Conservation (phyloP, 2,888 invertebrate genomes). For the Baccha elongata region DNA sequence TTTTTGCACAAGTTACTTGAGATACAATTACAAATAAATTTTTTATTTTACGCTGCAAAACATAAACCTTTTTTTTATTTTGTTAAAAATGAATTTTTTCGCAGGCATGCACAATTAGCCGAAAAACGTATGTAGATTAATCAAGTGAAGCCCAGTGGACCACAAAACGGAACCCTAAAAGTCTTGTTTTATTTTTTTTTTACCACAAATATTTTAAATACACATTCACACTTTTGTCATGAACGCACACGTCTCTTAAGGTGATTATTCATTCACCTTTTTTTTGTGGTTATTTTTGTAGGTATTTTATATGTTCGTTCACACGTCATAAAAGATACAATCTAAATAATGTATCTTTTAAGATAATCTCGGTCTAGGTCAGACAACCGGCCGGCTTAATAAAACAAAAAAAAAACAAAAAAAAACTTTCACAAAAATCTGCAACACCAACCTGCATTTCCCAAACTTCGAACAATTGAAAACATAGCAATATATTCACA, state of each 20-base stretch:
- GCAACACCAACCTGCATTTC: slow-evolving; percentile 63
- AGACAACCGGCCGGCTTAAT: slow-evolving; percentile 52
- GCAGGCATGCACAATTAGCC: not conserved
- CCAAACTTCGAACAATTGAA: slow-evolving; percentile 40
- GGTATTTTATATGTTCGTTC: slow-evolving; percentile 24
- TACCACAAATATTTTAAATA: slow-evolving; percentile 43
- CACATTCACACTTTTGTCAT: slow-evolving; percentile 16
- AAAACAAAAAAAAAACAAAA: not conserved
- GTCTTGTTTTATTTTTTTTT: slow-evolving; percentile 1
- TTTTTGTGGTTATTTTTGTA: not conserved
- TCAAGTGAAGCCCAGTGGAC: slow-evolving; percentile 19
- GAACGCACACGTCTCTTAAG: slow-evolving; percentile 32
- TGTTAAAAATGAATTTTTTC: not conserved
- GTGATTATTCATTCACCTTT: slow-evolving; percentile 58
- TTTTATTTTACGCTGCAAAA: slow-evolving; percentile 15
- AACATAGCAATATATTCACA: slow-evolving; percentile 46
- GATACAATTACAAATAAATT: not conserved
- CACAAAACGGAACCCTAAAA: slow-evolving; percentile 42
- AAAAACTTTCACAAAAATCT: not conserved
- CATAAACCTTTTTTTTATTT: not conserved
- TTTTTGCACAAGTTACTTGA: slow-evolving; percentile 18
- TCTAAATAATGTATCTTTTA: slow-evolving; percentile 10
- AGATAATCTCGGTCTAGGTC: slow-evolving; percentile 68
- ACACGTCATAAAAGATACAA: slow-evolving; percentile 27
- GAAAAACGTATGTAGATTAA: slow-evolving; percentile 35